Evolutionary conservation across 2,113 vertebrate genomes (phyloP).

Genomic region (Toxotes chatareus): DNA sequence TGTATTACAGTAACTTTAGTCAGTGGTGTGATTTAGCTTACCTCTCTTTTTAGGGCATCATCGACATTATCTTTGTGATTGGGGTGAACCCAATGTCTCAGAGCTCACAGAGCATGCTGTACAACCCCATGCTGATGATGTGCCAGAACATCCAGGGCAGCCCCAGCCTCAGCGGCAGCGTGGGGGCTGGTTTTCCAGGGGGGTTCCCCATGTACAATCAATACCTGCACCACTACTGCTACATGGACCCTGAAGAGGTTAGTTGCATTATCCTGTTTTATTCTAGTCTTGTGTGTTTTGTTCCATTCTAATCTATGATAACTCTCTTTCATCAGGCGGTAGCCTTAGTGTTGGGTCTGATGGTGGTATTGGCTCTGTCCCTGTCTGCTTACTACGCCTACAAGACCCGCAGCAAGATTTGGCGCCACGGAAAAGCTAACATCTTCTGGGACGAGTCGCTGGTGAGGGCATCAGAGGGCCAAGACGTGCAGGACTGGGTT

Average conservation of each 20-base stretch:
- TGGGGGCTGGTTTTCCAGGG: conserved; percentile 64
- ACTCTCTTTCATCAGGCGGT: conserved; percentile 79
- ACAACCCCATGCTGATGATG: conserved; percentile 87
- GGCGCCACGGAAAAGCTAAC: conserved; percentile 86
- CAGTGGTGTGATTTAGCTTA: neutral
- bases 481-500: conserved; percentile 88
- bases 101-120: conserved; percentile 86
- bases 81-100: conserved; percentile 90
- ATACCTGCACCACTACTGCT: conserved; percentile 92
- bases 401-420: conserved; percentile 89
- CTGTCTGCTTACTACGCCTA: conserved; percentile 88
- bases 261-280: conserved; percentile 1
- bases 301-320: neutral
- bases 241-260: conserved; percentile 92
- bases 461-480: conserved; percentile 67
- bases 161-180: conserved; percentile 77
- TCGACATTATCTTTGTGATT: conserved; percentile 90
- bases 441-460: conserved; percentile 86
- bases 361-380: conserved; percentile 85
- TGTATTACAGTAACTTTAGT: neutral
- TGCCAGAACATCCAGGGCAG: conserved; percentile 84
- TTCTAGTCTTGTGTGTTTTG: neutral
- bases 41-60: conserved; percentile 81
- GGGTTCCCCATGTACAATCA: conserved; percentile 84
- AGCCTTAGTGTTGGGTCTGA: conserved; percentile 87